Conservation (phyloP, 2,888 invertebrate genomes). For the Diogma glabrata region DNA sequence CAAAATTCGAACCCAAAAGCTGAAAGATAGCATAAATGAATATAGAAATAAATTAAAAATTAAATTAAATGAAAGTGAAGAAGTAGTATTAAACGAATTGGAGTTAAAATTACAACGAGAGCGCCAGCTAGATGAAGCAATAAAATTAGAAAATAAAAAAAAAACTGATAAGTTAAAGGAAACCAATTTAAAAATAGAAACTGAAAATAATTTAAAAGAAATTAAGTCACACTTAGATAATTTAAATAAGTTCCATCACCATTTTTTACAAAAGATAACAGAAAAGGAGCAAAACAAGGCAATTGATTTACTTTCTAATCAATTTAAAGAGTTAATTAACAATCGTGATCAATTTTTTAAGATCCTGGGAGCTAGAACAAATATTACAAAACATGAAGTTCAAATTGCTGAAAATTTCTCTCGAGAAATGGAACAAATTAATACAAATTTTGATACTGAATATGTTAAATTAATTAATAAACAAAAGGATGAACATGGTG, state of each 20-base stretch:
- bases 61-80: conserved; percentile 21
- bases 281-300: too few relatives aligned
- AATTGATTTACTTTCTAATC: neutral
- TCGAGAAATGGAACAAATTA: neutral
- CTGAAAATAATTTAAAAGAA: neutral
- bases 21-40: conserved; percentile 22
- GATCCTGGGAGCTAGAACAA: neutral
- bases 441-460: neutral
- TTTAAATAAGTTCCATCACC: neutral
- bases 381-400: neutral
- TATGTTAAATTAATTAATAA: neutral
- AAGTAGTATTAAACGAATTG: conserved; percentile 29
- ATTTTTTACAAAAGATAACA: neutral
- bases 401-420: neutral
- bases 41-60: conserved; percentile 27
- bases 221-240: neutral
- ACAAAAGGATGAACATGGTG: neutral
- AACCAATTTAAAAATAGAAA: neutral
- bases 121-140: conserved; percentile 38
- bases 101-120: conserved; percentile 34
- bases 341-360: neutral
- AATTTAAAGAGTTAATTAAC: neutral
- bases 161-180: conserved; percentile 35
- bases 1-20: conserved; percentile 33
- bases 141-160: conserved; percentile 39